Percentiles rank a stretch among this genome's conserved stretches.
Conservation (phyloP, 2,113 vertebrate species). For the Brachionichthys hirsutus region DNA sequence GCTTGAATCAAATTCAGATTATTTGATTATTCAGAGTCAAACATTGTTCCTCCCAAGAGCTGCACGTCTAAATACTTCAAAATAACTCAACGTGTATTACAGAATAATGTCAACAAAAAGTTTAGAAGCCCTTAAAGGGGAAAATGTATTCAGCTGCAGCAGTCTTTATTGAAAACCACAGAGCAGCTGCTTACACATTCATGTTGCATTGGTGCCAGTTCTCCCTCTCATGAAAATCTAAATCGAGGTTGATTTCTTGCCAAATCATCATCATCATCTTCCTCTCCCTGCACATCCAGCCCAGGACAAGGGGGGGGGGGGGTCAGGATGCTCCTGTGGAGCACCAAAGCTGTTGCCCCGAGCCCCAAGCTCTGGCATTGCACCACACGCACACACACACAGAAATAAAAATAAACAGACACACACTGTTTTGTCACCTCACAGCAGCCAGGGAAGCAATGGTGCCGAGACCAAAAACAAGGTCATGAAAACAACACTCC, state of each 20-base stretch:
- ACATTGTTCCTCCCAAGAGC: neutral
- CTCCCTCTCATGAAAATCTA: conserved; percentile 44
- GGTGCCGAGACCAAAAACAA: conserved; percentile 33
- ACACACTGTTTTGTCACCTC: conserved; percentile 25
- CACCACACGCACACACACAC: conserved; percentile 13
- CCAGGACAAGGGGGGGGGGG: conserved; percentile 17
- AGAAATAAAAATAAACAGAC: conserved; percentile 19
- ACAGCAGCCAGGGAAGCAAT: conserved; percentile 41
- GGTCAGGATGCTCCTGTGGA: conserved; percentile 66
- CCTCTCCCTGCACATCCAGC: conserved; percentile 19
- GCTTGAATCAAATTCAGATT: too few relatives aligned
- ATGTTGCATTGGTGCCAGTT: conserved; percentile 39
- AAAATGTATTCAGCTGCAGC: conserved; percentile 25
- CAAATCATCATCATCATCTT: conserved; percentile 56
- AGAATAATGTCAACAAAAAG: conserved; percentile 14
- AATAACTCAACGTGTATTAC: conserved; percentile 3
- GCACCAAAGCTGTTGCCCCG: conserved; percentile 66
- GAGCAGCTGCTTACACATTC: conserved; percentile 55
- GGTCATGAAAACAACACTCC: conserved; percentile 9
- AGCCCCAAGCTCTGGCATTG: conserved; percentile 43
- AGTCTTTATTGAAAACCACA: conserved; percentile 33
- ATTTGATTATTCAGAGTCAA: too few relatives aligned
- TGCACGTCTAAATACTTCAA: conserved; percentile 1
- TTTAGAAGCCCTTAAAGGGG: conserved; percentile 4
- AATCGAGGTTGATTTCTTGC: conserved; percentile 50